Evolutionary conservation across 2,113 vertebrate genomes (phyloP).

Genomic region (Casuarius casuarius): DNA sequence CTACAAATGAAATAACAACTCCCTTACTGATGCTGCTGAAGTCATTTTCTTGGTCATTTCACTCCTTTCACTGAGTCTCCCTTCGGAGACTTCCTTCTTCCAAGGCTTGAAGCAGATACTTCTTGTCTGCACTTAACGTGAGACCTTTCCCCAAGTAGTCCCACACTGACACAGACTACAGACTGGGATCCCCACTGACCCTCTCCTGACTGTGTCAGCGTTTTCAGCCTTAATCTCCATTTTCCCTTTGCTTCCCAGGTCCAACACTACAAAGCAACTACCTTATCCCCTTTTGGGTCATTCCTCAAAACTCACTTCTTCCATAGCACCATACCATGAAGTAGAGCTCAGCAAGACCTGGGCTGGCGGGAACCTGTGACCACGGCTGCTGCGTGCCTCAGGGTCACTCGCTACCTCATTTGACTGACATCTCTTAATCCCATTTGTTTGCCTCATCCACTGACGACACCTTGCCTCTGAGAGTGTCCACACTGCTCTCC

Average conservation of each 20-base stretch:
- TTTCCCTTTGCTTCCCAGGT: not conserved
- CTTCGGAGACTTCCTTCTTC: not conserved
- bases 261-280: not conserved
- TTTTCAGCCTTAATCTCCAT: not conserved
- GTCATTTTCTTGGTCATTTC: not conserved
- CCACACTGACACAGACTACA: not conserved
- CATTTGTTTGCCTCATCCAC: conserved; percentile 33
- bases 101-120: not conserved
- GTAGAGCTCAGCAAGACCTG: not conserved
- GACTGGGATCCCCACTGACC: not conserved
- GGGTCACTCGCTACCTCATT: conserved; percentile 13
- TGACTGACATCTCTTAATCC: conserved; percentile 13
- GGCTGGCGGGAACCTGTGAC: not conserved
- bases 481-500: not conserved
- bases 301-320: not conserved
- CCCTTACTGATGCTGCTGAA: not conserved
- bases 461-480: conserved; percentile 22
- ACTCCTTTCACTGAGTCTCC: not conserved
- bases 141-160: not conserved
- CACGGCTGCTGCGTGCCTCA: not conserved
- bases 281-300: not conserved
- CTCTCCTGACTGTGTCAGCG: not conserved
- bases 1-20: not conserved
- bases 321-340: not conserved
- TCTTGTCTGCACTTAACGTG: not conserved